phyloP scores from a whole-genome alignment of 2,797 vertebrate genomes.

The Karalla daura region DNA sequence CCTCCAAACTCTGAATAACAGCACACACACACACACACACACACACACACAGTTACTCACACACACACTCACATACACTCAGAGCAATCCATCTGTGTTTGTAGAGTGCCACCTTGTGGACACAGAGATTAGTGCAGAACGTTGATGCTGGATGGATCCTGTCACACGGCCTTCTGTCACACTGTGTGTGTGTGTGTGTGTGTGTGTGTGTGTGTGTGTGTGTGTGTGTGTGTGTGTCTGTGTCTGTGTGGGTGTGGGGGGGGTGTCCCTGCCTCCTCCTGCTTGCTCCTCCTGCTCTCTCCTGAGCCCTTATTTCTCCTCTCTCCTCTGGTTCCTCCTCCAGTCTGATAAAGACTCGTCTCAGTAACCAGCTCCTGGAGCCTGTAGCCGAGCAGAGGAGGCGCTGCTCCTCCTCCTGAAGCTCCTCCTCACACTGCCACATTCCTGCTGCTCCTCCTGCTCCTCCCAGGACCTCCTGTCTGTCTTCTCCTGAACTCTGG shows the following conservation, averaged over 20 bases:
- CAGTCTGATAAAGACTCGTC: conserved; percentile 95
- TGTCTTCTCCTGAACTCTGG: conserved; percentile 52
- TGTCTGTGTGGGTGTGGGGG: too few species aligned
- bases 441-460: conserved; percentile 80
- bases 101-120: conserved; percentile 71
- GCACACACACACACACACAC: background rate
- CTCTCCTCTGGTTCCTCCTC: conserved; percentile 86
- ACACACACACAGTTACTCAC: too few species aligned
- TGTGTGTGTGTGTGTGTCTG: background rate
- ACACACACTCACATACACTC: background rate
- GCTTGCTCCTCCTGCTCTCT: too few species aligned
- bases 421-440: conserved; percentile 87
- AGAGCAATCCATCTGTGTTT: conserved; percentile 32
- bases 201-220: background rate
- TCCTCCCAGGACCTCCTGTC: conserved; percentile 59
- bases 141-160: background rate
- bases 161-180: background rate
- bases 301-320: conserved; percentile 76
- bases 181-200: background rate
- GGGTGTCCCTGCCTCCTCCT: conserved; percentile 34
- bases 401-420: conserved; percentile 90
- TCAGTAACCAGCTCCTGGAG: conserved; percentile 91
- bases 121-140: conserved; percentile 13
- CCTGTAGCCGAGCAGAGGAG: conserved; percentile 88
- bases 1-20: background rate